Base-by-base conservation (phyloP, 1,140 invertebrate species). In the Leptinotarsa undecemlineata region DNA sequence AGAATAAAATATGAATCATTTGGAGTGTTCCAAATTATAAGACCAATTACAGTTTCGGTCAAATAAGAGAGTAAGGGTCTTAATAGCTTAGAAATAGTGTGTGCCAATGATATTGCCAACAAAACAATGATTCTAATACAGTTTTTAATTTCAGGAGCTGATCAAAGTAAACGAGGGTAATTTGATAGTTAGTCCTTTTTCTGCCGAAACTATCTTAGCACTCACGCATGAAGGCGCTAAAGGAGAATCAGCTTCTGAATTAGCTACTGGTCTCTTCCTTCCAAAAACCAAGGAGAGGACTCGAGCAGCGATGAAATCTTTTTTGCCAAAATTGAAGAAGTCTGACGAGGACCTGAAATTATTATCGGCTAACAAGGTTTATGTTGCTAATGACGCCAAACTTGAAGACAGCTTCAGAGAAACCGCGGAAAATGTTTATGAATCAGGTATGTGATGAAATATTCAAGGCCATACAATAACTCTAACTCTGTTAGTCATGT, bases 401-500 rank as follows among this genome's bases (percentile, higher is more conserved):
- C n/a, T 72, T 17, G 62, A 72, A 48, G 71, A 72, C n/a, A 23
- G 14, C 11, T 72, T 72, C 48, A 72, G 20, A 47, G 33, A 71
- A 20, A 60, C 2, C 8, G 68, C 71, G 26, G 63, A 63, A 33
- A 42, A 42, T 3, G 21, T 72, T 26, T 72, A 72, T 21, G 14
- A 85, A 62, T 87, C 89, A 0, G 85, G 86, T 26, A 83, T 87
- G n/a, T n/a, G 0, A 42, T 11, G 33, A 42, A 11, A 11, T 3
- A 42, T 42, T 42, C 8, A 11, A 11, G 33, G 8, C 1, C 33
- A 8, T 33, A 11, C 20, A 21, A 21, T 21, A 21, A 1, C 20
- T 21, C 20, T 21, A 21, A 21, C 20, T 21, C 20, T 1, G 20
- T 21, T 21, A 21, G 20, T 21, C 20, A 21, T 21, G 20, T 21